These are phyloP conservation scores for Aphis gossypii DNA, from an alignment of 1,140 invertebrate species.

Conservation along the genomic window DNA sequence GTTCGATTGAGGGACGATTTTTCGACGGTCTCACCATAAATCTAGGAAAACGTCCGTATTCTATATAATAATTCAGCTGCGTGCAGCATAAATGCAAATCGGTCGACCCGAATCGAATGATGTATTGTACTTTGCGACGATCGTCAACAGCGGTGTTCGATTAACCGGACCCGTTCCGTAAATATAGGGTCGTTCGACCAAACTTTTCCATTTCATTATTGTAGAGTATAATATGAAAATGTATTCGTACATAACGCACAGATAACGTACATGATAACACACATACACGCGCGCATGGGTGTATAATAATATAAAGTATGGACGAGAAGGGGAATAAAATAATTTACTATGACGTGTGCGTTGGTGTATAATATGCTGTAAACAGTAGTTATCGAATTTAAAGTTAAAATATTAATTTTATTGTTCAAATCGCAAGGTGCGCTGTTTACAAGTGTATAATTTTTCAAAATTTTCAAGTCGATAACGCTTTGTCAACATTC, in stretches of 20 bases:
- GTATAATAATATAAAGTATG: not conserved
- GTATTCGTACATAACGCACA: too few relatives aligned
- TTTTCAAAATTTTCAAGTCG: not conserved
- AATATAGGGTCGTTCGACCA: not conserved
- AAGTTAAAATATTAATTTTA: not conserved
- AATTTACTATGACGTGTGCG: not conserved
- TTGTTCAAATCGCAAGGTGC: not conserved
- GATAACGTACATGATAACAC: too few relatives aligned
- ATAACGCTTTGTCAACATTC: not conserved
- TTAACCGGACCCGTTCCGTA: not conserved
- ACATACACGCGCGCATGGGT: too few relatives aligned
- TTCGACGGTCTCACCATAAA: not conserved
- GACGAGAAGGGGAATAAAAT: not conserved
- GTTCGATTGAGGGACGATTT: not conserved
- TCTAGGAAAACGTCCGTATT: not conserved
- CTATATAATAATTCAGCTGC: not conserved
- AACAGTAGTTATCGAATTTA: not conserved
- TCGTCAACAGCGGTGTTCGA: not conserved
- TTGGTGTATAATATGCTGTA: not conserved
- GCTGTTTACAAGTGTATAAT: not conserved
- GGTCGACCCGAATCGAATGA: constrained; percentile 4
- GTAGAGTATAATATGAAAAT: too few relatives aligned
- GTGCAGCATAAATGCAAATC: not conserved
- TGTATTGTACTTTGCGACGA: not conserved
- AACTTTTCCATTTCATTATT: too few relatives aligned